Percentiles rank a stretch among this genome's conserved stretches.
phyloP scores from a whole-genome alignment of 2,797 vertebrate species.

The Parambassis ranga region DNA sequence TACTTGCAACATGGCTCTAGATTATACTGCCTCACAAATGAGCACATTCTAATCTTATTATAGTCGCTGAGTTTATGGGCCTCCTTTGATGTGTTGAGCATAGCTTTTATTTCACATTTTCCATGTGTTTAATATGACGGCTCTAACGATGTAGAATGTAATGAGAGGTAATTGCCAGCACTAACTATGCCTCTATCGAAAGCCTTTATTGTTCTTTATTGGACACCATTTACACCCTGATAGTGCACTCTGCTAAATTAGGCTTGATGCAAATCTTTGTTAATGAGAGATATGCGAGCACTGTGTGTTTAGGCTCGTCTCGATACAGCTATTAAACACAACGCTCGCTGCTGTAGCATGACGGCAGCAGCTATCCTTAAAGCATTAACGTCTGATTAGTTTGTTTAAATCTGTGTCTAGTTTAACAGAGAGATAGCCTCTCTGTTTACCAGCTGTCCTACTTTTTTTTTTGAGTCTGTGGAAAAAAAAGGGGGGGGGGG shows the following conservation, averaged over 20 bases:
- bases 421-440: constrained; percentile 49
- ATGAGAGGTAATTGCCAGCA: constrained; percentile 67
- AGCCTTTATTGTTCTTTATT: constrained; percentile 75
- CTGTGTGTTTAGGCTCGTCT: constrained; percentile 65
- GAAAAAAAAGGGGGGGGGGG: constrained; percentile 49
- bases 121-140: constrained; percentile 67
- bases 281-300: constrained; percentile 64
- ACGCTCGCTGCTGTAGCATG: constrained; percentile 33
- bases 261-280: constrained; percentile 71
- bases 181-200: constrained; percentile 56
- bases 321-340: constrained; percentile 52
- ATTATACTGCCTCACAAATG: constrained; percentile 26
- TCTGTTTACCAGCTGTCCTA: constrained; percentile 64
- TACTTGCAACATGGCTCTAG: not conserved
- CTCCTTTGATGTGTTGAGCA: constrained; percentile 49
- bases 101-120: constrained; percentile 63
- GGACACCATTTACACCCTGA: constrained; percentile 67
- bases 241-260: constrained; percentile 70
- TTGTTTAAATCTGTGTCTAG: constrained; percentile 58
- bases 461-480: constrained; percentile 17
- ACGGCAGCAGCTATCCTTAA: constrained; percentile 35
- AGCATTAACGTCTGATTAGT: constrained; percentile 49
- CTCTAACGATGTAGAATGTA: constrained; percentile 61
- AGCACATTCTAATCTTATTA: constrained; percentile 36
- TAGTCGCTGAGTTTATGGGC: constrained; percentile 24